Percentiles rank a stretch among this genome's conserved stretches.
These are phyloP conservation scores for Eulemur albifrons DNA, from an alignment of 2,797 vertebrate species.

Conservation along the genomic window DNA sequence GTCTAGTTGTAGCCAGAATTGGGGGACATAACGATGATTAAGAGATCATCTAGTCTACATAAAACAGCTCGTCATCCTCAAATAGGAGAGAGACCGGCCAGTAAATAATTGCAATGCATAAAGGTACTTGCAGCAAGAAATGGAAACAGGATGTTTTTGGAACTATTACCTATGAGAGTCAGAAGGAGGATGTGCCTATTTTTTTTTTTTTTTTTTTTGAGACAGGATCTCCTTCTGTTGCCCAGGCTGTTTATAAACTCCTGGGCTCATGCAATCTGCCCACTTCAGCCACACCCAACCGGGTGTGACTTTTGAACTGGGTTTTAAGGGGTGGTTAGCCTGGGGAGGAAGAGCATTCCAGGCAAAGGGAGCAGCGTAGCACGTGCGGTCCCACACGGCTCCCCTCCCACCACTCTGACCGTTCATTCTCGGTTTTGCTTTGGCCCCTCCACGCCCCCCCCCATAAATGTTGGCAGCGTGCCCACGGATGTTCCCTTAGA, in stretches of 20 bases:
- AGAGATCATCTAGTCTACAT: background rate
- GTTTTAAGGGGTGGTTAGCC: background rate
- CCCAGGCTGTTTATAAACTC: background rate
- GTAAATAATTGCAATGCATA: background rate
- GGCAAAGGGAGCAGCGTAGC: background rate
- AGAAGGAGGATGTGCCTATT: background rate
- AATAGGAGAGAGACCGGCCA: background rate
- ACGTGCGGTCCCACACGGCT: accelerated
- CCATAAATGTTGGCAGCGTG: background rate
- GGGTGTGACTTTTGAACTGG: background rate
- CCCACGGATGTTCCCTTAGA: background rate
- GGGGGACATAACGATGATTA: background rate
- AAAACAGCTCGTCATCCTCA: background rate
- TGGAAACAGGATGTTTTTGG: background rate
- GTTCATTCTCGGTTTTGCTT: background rate
- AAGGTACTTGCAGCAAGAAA: background rate
- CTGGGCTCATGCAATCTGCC: background rate
- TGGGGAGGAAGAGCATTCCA: background rate
- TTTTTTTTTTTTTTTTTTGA: no score
- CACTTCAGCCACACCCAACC: background rate
- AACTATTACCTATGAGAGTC: background rate
- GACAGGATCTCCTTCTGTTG: background rate
- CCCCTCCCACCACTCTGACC: accelerated
- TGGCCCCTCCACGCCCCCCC: no score
- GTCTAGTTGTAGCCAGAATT: background rate